A percentile compares a stretch with the other conserved stretches of the same genome.
These are phyloP conservation scores for Brachionus sp. DNA, from an alignment of 1,140 invertebrate genomes.

Conservation along the genomic window DNA sequence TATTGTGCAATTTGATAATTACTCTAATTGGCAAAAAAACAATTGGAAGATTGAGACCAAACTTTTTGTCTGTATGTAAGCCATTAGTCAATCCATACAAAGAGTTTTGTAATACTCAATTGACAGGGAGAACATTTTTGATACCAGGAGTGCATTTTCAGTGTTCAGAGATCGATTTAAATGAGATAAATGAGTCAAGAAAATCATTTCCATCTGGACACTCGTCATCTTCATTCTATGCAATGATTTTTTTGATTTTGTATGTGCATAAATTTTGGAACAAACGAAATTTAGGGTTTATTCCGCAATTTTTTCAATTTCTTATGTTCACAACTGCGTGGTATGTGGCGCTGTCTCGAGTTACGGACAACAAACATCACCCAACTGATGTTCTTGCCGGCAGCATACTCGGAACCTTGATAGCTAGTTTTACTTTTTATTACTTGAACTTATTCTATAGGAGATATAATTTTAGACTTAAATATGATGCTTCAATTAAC, in stretches of 20 bases:
- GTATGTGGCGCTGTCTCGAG: constrained; percentile 65
- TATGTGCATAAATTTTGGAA: constrained; percentile 12
- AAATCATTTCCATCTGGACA: constrained; percentile 65
- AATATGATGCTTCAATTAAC: background rate
- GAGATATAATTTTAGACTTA: constrained; percentile 19
- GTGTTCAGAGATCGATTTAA: constrained; percentile 52
- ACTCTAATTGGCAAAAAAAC: constrained; percentile 87
- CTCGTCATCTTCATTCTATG: constrained; percentile 60
- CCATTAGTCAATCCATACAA: constrained; percentile 51
- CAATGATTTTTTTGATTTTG: constrained; percentile 21
- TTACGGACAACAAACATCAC: constrained; percentile 88
- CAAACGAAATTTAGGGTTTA: background rate
- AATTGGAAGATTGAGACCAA: constrained; percentile 81
- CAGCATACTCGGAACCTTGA: constrained; percentile 62
- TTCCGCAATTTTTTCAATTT: constrained; percentile 37
- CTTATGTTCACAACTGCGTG: background rate
- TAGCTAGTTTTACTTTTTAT: constrained; percentile 57
- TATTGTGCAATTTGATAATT: constrained; percentile 53
- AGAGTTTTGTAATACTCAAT: constrained; percentile 45
- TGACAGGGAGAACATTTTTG: background rate
- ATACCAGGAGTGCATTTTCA: constrained; percentile 58
- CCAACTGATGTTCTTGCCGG: constrained; percentile 75
- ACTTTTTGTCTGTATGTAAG: constrained; percentile 72
- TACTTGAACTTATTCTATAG: constrained; percentile 39
- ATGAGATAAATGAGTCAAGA: constrained; percentile 51